These are phyloP conservation scores for Ctenopoma kingsleyae DNA, from an alignment of 2,797 vertebrate species.

Conservation along the genomic window DNA sequence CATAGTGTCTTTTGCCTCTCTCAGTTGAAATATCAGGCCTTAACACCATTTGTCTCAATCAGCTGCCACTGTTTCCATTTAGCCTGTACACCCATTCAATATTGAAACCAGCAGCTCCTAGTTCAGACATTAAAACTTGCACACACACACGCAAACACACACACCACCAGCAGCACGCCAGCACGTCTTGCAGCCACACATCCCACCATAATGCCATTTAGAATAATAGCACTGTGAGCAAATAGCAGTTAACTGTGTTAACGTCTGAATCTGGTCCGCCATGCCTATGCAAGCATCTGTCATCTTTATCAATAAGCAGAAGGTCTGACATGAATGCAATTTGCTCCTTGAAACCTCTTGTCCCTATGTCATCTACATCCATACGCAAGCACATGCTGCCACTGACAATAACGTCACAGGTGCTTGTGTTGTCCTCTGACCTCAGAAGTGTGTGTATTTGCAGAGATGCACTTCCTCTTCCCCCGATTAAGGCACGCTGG, in stretches of 20 bases:
- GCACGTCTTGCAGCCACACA: constrained; percentile 63
- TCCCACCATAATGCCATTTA: constrained; percentile 80
- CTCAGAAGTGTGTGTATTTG: constrained; percentile 64
- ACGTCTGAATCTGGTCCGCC: constrained; percentile 74
- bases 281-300: constrained; percentile 71
- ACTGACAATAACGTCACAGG: constrained; percentile 73
- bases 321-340: constrained; percentile 78
- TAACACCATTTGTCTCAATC: constrained; percentile 79
- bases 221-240: constrained; percentile 82
- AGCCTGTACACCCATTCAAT: constrained; percentile 69
- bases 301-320: constrained; percentile 82
- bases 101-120: constrained; percentile 70
- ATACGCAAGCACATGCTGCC: constrained; percentile 52
- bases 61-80: constrained; percentile 76
- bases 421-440: constrained; percentile 77
- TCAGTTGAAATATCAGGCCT: constrained; percentile 63
- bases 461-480: constrained; percentile 76
- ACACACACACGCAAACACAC: constrained; percentile 42
- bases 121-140: constrained; percentile 65
- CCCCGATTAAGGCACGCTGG: constrained; percentile 75
- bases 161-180: constrained; percentile 36
- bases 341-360: constrained; percentile 64
- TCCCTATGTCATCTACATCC: constrained; percentile 58
- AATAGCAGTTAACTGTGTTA: constrained; percentile 84
- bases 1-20: constrained; percentile 51